Evolutionary conservation across 1,140 invertebrate species (phyloP).

Genomic region (Drosophila neocordata): DNA sequence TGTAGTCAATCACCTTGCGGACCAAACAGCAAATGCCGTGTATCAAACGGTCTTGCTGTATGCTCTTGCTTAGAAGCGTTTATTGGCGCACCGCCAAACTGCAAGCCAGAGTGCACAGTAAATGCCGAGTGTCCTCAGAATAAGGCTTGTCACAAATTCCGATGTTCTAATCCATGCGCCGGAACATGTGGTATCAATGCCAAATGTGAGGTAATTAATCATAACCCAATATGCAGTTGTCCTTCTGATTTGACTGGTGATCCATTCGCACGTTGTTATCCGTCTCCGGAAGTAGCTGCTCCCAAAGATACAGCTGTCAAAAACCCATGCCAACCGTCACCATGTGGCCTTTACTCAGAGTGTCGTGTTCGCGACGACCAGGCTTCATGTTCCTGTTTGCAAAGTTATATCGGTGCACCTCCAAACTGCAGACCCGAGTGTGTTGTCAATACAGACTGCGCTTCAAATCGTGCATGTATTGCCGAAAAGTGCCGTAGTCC

Average conservation of each 20-base stretch:
- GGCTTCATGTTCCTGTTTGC: conserved; percentile 89
- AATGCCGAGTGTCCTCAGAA: conserved; percentile 89
- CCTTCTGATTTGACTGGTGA: conserved; percentile 88
- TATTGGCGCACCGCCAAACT: conserved; percentile 87
- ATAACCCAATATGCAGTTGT: conserved; percentile 90
- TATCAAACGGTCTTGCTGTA: conserved; percentile 87
- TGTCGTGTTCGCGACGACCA: conserved; percentile 86
- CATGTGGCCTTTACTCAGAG: conserved; percentile 90
- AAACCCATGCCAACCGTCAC: conserved; percentile 90
- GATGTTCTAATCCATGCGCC: conserved; percentile 88
- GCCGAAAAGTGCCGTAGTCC: conserved; percentile 91
- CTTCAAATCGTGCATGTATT: conserved; percentile 90
- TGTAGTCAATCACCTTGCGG: conserved; percentile 92
- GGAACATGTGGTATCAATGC: conserved; percentile 88
- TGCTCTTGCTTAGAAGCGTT: conserved; percentile 91
- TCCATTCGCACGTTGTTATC: conserved; percentile 88
- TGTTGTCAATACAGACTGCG: conserved; percentile 90
- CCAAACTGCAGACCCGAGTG: conserved; percentile 92
- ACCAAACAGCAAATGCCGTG: conserved; percentile 89
- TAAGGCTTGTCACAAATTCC: conserved; percentile 88
- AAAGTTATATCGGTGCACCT: conserved; percentile 90
- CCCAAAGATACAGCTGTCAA: conserved; percentile 83
- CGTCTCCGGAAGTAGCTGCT: conserved; percentile 48
- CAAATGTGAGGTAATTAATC: conserved; percentile 88
- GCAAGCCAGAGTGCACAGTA: conserved; percentile 89